Evolutionary conservation across 2,797 vertebrate genomes (phyloP), one percentile per base, ranked within the genome.

Genomic region (Smutsia temminckii): DNA sequence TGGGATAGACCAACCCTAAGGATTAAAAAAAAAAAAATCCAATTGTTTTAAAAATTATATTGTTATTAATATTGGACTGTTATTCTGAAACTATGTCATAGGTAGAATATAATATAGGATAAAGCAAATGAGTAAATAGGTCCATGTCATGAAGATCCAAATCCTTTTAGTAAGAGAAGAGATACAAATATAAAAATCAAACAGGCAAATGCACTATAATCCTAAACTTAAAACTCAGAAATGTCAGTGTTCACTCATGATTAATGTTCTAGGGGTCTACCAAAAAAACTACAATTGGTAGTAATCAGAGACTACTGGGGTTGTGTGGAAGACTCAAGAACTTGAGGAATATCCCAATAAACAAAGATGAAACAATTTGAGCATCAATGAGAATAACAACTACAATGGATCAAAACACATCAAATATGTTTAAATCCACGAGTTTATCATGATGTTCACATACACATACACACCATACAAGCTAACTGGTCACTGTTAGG

Each of bases 291-390:
- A 61, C 4, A 59, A 68, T 49, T 11, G 66, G 20, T 69, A 57
- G 88, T 21, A 46, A 81, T 46, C 23, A 94, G 71, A 85, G 8
- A 85, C 14, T 72, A 83, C 8, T 66, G 18, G 6, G 11, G 16
- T 79, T 75, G 34, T 66, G 14, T 89, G 49, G 49, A 85, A 94
- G 10, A 85, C 13, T 88, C n/a, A 75, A 64, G 78, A 94, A 94
- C 46, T 49, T 61, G 32, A 66, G 57, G 32, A 93, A 57, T 25
- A 78, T 34, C 5, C 21, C 49, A 85, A 32, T 16, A 94, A 59
- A 40, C 13, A 93, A 87, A 72, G 13, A 90, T 55, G 29, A 42
- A 93, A 83, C 21, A 68, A 88, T 85, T 6, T 74, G 59, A 88
- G 11, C 14, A 89, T 29, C 68, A 79, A 42, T 25, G 8, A 85